Conservation (phyloP, 2,113 vertebrate species). For the Cygnus buccinator region DNA sequence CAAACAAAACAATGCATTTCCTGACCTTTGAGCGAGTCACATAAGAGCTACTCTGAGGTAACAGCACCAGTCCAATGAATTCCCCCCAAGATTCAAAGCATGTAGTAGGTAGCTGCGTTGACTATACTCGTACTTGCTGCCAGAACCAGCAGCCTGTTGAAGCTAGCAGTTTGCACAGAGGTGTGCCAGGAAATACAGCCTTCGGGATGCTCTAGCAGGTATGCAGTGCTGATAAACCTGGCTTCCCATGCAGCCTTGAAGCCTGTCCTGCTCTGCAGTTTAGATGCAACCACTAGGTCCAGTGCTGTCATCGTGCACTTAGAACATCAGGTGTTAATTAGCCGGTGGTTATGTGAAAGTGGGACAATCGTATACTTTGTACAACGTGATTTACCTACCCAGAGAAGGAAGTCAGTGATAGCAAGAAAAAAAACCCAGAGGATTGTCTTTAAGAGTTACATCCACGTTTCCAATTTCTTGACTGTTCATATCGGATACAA, state of each 20-base stretch:
- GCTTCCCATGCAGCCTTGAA: neutral
- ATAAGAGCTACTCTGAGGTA: neutral
- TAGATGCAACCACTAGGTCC: neutral
- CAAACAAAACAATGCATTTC: neutral
- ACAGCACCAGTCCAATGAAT: neutral
- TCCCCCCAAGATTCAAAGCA: neutral
- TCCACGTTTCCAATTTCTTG: neutral
- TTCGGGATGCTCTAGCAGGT: conserved; percentile 28
- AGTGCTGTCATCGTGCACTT: neutral
- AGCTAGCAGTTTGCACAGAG: neutral
- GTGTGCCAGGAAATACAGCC: conserved; percentile 14
- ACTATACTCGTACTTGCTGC: neutral
- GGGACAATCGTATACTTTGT: neutral
- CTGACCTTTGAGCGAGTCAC: neutral
- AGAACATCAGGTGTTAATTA: neutral
- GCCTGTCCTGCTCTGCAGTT: neutral
- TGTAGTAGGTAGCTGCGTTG: neutral
- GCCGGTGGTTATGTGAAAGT: neutral
- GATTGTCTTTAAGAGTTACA: neutral
- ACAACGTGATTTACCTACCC: neutral
- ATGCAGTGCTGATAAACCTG: neutral
- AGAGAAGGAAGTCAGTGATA: neutral
- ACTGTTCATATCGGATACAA: fast-evolving
- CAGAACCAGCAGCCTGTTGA: neutral
- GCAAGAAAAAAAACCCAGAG: neutral